Percentiles rank a stretch among this genome's conserved stretches.
Evolutionary conservation across 2,888 invertebrate genomes (phyloP).

Genomic region (Drosophila stalkeri): DNA sequence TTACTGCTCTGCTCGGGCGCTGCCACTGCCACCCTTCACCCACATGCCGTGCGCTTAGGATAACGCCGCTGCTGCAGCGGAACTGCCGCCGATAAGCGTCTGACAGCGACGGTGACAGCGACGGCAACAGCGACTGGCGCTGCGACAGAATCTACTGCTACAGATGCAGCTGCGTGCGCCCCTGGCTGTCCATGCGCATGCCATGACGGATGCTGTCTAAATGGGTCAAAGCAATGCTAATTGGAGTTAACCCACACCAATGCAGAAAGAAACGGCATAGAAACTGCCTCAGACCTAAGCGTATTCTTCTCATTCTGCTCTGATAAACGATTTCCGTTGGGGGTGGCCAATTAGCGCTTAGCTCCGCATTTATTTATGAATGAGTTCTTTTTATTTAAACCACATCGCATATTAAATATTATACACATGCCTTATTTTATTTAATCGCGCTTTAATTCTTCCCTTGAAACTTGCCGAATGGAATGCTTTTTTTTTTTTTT

Average conservation of each 20-base stretch:
- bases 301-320: constrained; percentile 50
- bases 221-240: constrained; percentile 80
- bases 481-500: too few relatives aligned
- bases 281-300: constrained; percentile 29
- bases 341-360: constrained; percentile 64
- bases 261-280: constrained; percentile 25
- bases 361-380: constrained; percentile 63
- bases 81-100: constrained; percentile 76
- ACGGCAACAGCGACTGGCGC: constrained; percentile 22
- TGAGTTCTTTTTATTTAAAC: constrained; percentile 59
- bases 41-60: constrained; percentile 81
- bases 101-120: constrained; percentile 15
- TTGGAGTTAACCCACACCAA: constrained; percentile 74
- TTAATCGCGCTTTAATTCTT: constrained; percentile 44
- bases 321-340: constrained; percentile 73
- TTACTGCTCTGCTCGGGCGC: constrained; percentile 49
- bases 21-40: constrained; percentile 82
- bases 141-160: constrained; percentile 27
- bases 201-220: constrained; percentile 71
- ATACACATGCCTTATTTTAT: constrained; percentile 25
- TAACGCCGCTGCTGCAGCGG: constrained; percentile 78
- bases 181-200: constrained; percentile 57
- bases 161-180: constrained; percentile 56
- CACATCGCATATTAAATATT: constrained; percentile 32
- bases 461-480: constrained; percentile 61